Percentiles rank a stretch among this genome's conserved stretches.
These are phyloP conservation scores for Drosophila histrio DNA, from an alignment of 2,888 invertebrate genomes.

Conservation along the genomic window DNA sequence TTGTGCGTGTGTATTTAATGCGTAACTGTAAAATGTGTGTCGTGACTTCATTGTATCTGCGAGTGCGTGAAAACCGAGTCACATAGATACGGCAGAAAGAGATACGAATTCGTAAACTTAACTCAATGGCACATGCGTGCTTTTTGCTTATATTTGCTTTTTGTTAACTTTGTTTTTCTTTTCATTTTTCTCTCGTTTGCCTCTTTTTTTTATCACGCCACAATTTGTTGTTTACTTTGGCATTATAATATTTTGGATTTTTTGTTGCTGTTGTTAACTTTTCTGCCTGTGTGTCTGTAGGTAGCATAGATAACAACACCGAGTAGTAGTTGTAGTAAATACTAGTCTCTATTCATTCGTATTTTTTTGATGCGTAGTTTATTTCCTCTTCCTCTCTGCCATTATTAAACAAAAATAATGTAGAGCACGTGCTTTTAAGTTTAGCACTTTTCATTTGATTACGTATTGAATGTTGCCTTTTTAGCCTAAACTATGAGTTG, in stretches of 20 bases:
- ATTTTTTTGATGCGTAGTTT: conserved; percentile 48
- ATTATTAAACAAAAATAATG: conserved; percentile 16
- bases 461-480: neutral
- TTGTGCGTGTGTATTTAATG: conserved; percentile 43
- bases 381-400: conserved; percentile 1
- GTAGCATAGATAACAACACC: conserved; percentile 49
- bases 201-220: conserved; percentile 37
- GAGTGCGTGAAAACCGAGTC: conserved; percentile 11
- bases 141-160: conserved; percentile 24
- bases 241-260: conserved; percentile 31
- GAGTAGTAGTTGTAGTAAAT: conserved; percentile 38
- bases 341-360: conserved; percentile 35
- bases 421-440: conserved; percentile 56
- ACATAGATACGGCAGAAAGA: neutral
- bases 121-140: conserved; percentile 62
- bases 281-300: neutral
- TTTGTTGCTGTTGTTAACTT: conserved; percentile 12
- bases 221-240: conserved; percentile 47
- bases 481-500: neutral
- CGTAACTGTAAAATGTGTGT: conserved; percentile 79
- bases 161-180: conserved; percentile 12
- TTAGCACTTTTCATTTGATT: conserved; percentile 15
- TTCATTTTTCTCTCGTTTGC: conserved; percentile 16
- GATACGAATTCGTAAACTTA: conserved; percentile 8
- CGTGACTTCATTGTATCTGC: conserved; percentile 31